Evolutionary conservation across 2,888 invertebrate genomes (phyloP), one percentile per base, ranked within the genome.

Genomic region (Antheraea yamamai): DNA sequence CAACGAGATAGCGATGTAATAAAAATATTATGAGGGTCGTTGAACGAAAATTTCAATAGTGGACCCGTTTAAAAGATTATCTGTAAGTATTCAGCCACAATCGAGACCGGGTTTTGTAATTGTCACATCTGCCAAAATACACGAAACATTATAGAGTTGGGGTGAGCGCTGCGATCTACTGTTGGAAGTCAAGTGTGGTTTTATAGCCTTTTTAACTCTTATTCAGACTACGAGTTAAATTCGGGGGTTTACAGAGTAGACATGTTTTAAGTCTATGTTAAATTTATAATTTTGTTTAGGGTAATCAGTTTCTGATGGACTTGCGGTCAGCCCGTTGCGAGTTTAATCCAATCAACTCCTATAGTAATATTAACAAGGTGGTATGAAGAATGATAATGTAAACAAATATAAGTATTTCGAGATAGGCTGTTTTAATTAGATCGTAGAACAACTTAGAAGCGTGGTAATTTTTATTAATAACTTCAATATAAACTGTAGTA

Each of bases 91-190:
- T 91, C 90, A 90, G 79, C 84, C 88, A 90, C 93, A 92, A 94
- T 94, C 94, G 91, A 91, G 86, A 91, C 90, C 88, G 82, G 86
- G 86, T 89, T 90, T 91, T 91, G 89, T 92, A 88, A 92, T 92
- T 89, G 91, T 89, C 89, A 87, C 94, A 94, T 94, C 93, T 94
- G 94, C 88, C 91, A 89, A 88, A 91, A 91, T 88, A 88, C 47
- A 78, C 74, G 78, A 39, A 47, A 64, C 78, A 68, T 66, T 20
- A 52, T 76, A 73, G 76, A 75, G 26, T 52, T 76, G 77, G 79
- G 78, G 77, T 77, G 76, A 78, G 58, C 77, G 71, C 75, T 61
- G 12, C 76, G 78, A 77, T 79, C 77, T 64, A 16, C 75, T 78
- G 77, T 61, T 71, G 30, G 58, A 39, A 75, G 74, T 75, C 74